phyloP scores from a whole-genome alignment of 2,888 invertebrate genomes.

The Phyto melanocephala region DNA sequence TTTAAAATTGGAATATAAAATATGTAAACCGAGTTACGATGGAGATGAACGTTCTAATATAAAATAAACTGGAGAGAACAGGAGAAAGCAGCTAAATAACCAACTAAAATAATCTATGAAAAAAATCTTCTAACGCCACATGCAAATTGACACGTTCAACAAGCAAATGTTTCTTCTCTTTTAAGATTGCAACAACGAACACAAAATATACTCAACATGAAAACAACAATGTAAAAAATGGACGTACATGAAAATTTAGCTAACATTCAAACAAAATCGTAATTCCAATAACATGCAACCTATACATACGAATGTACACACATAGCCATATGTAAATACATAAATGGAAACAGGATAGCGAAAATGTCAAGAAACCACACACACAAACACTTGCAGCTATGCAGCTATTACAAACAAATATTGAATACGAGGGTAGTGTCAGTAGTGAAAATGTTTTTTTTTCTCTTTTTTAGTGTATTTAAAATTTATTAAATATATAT shows the following conservation, averaged over 20 bases:
- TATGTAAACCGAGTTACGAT: conserved; percentile 10
- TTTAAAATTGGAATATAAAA: conserved; percentile 53
- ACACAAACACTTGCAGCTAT: not conserved
- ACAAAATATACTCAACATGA: not conserved
- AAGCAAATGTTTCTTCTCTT: conserved; percentile 42
- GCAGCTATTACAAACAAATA: not conserved
- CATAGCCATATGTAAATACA: not conserved
- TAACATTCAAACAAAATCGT: conserved; percentile 9
- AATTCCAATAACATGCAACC: not conserved
- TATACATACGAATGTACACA: conserved; percentile 9
- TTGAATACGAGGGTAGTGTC: not conserved
- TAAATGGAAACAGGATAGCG: not conserved
- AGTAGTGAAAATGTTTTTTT: too few relatives aligned
- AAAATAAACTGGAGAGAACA: not conserved
- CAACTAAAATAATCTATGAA: not conserved
- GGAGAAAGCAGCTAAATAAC: not conserved
- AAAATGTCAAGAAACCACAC: not conserved
- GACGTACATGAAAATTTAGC: not conserved
- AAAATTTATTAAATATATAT: too few relatives aligned
- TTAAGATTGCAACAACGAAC: conserved; percentile 22
- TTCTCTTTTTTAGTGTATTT: too few relatives aligned
- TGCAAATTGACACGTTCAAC: conserved; percentile 65
- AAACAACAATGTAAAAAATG: conserved; percentile 28
- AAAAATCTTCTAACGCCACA: conserved; percentile 56
- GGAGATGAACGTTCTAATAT: conserved; percentile 20